Base-by-base conservation (phyloP, 2,888 invertebrate species). In the Ophioninae sp. region DNA sequence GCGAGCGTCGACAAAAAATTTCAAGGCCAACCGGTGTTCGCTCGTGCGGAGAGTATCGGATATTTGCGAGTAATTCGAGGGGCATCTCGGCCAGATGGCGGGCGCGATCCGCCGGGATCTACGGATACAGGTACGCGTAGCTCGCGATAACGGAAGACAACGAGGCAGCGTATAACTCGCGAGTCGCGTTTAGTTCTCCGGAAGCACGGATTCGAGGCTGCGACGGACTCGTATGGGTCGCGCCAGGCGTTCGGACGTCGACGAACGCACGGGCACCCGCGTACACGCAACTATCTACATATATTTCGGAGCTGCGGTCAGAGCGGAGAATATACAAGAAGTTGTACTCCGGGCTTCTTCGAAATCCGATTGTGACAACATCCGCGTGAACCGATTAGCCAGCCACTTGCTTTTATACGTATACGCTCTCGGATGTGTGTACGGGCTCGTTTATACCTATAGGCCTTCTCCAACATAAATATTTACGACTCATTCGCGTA, bases 401-500 rank as follows among this genome's bases (percentile, higher is more conserved):
- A 88, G 90, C 87, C 90, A 90, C 90, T 91, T 90, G 88, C 88
- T 87, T 44, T 65, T 77, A 73, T 57, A 8, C 23, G 87, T 90
- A 92, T 91, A 92, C 91, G 91, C 90, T 90, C 90, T 90, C 90
- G 89, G 30, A 56, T 70, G 57, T 17, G 72, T 17, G 39, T 65
- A 73, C 65, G 56, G 62, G 23, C 21, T 73, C n/a, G 30, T 30
- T 44, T 62, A 21, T 62, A 44, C 39, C 56, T 81, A 75, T 59
- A 68, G 59, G 76, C 79, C 30, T 78, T 85, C 83, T 85, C 83
- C 83, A 83, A 89, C 91, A 92, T 92, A 92, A 92, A 92, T 92
- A 92, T 92, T 92, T 92, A 92, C 92, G 92, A 92, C 92, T 92
- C 91, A 92, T 92, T 92, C 92, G 91, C 89, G 90, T 89, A 91